Evolutionary conservation across 2,797 vertebrate species (phyloP), one percentile per base, ranked within the genome.

Genomic region (Notamacropus eugenii): DNA sequence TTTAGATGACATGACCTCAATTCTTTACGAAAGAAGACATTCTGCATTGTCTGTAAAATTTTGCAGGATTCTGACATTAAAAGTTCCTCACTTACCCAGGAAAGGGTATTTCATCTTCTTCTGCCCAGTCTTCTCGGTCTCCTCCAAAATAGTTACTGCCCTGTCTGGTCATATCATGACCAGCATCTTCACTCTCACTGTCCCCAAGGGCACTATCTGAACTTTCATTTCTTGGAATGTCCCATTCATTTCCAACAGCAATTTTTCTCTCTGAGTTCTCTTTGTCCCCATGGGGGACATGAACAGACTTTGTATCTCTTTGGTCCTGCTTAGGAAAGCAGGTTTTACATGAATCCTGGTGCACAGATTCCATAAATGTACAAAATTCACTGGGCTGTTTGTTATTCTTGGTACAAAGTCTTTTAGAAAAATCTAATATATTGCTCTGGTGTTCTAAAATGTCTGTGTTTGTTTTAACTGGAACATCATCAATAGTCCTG

Each of bases 201-300:
- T 99, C 99, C n/a, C 99, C 99, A 95, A 99, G 98, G 11, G 99
- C 99, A 92, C 99, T 99, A 97, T 99, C 99, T 54, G 99, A 99
- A 98, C 99, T 99, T 99, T 99, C 99, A 82, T 99, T 99, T 98
- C 99, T 99, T 54, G 99, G 99, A 98, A 99, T 99, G 98, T 99
- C 99, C 99, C 99, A 99, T 95, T 99, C 99, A 67, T 98, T 99
- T 97, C 99, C 98, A 0, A 98, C 98, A 62, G 97, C 95, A 0
- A 93, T 98, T 97, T 99, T 99, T 98, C 99, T 99, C 97, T 99
- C 99, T 98, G 98, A 96, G 82, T 98, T 99, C 97, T 98, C 99
- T 98, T 98, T 98, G 97, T 99, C 99, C 97, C 98, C 99, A 98
- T 98, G 99, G 96, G 99, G 99, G 98, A 99, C 93, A 0, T 98